Evolutionary conservation across 2,888 invertebrate species (phyloP).

Genomic region (Mythimna impura): DNA sequence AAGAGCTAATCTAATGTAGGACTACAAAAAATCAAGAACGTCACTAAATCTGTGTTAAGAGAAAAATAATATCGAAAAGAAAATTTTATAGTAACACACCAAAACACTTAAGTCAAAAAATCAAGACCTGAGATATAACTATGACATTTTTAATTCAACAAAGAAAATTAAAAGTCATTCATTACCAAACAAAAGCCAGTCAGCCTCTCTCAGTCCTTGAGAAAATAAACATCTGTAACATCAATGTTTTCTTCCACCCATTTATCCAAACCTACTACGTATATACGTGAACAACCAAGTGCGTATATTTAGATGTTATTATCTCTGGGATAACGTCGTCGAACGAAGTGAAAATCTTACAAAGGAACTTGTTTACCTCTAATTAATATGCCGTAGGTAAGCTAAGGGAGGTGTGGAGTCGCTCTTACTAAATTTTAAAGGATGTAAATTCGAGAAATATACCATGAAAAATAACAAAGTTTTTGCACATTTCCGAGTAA

Average conservation of each 20-base stretch:
- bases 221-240: slow-evolving; percentile 29
- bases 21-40: too few species aligned
- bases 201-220: slow-evolving; percentile 11
- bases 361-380: slow-evolving; percentile 88
- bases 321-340: slow-evolving; percentile 72
- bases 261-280: slow-evolving; percentile 5
- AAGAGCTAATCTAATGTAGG: too few species aligned
- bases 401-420: slow-evolving; percentile 65
- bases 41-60: too few species aligned
- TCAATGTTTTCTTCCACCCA: slow-evolving; percentile 44
- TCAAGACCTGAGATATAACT: too few species aligned
- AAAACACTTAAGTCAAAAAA: too few species aligned
- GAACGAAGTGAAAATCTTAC: slow-evolving; percentile 82
- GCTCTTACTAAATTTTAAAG: slow-evolving; percentile 13
- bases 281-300: slow-evolving; percentile 16
- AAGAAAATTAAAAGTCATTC: neutral
- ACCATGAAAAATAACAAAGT: neutral
- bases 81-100: too few species aligned
- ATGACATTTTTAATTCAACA: neutral
- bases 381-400: slow-evolving; percentile 85
- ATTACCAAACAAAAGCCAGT: slow-evolving; percentile 28
- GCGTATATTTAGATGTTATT: slow-evolving; percentile 65
- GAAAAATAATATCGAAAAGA: too few species aligned
- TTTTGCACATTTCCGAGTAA: too few species aligned
- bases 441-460: too few species aligned